Conservation (phyloP, 2,888 invertebrate species). For the Xestia rhomboidea region DNA sequence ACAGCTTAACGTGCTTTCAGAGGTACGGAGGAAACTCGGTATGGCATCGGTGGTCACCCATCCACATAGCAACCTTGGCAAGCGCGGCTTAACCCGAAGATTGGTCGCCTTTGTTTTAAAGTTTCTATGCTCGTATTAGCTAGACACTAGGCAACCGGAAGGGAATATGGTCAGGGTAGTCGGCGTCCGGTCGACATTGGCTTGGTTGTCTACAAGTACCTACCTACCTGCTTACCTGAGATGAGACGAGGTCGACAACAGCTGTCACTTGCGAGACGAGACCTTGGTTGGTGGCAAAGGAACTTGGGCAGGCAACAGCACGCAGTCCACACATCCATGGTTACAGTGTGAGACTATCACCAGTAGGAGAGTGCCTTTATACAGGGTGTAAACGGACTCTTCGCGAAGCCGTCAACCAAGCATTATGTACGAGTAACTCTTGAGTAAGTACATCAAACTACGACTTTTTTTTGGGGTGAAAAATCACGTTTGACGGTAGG, state of each 20-base stretch:
- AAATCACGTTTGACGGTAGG: too few species aligned
- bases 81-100: neutral
- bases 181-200: conserved; percentile 79
- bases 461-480: too few species aligned
- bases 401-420: too few species aligned
- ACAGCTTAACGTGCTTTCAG: neutral
- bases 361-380: too few species aligned
- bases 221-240: conserved; percentile 5
- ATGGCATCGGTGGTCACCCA: neutral
- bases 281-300: conserved; percentile 73
- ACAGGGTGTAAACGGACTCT: too few species aligned
- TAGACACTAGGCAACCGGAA: conserved; percentile 74
- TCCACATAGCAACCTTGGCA: neutral
- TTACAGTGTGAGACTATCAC: neutral
- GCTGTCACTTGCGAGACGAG: conserved; percentile 79
- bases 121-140: neutral
- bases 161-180: conserved; percentile 69
- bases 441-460: too few species aligned
- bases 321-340: conserved; percentile 6
- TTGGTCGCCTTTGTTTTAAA: conserved; percentile 5
- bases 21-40: neutral
- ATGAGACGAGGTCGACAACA: conserved; percentile 78
- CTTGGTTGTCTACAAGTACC: conserved; percentile 69
- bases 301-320: conserved; percentile 55
- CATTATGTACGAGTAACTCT: too few species aligned